Percentiles rank a stretch among this genome's conserved stretches.
These are phyloP conservation scores for Chalcosyrphus nemorum DNA, from an alignment of 2,888 invertebrate genomes.

Conservation along the genomic window DNA sequence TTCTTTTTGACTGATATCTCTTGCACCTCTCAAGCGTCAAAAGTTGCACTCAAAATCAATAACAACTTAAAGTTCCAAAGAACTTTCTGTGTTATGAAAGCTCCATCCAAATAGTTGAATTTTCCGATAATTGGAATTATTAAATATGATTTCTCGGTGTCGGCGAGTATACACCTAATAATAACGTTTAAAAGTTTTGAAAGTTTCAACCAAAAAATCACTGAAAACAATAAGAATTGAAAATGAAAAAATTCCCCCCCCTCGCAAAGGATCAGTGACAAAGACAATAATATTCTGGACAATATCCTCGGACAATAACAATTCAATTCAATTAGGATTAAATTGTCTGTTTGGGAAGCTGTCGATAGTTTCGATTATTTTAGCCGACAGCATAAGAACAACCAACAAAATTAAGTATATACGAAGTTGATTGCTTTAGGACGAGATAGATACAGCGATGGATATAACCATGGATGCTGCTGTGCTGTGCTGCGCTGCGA, in stretches of 20 bases:
- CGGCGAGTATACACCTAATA: background rate
- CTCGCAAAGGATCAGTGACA: background rate
- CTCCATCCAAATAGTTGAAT: too few species aligned
- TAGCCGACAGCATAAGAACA: conserved; percentile 14
- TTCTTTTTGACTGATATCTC: too few species aligned
- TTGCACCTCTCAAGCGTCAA: too few species aligned
- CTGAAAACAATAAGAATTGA: background rate
- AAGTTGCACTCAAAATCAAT: too few species aligned
- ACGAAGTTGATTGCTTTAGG: background rate
- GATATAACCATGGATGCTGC: background rate
- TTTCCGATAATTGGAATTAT: too few species aligned
- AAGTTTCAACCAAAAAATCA: background rate
- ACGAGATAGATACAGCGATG: background rate
- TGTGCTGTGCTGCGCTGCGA: too few species aligned
- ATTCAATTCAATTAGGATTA: conserved; percentile 10
- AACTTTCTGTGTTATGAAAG: too few species aligned
- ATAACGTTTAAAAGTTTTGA: too few species aligned
- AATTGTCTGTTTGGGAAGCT: conserved; percentile 5
- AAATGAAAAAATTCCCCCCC: background rate
- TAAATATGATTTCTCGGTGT: too few species aligned
- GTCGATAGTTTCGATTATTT: conserved; percentile 5
- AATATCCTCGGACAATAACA: background rate
- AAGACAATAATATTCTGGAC: background rate
- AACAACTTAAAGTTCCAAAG: too few species aligned
- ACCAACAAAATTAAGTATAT: conserved; percentile 2